These are phyloP conservation scores for Volucella bombylans DNA, from an alignment of 2,888 invertebrate genomes.

Conservation along the genomic window DNA sequence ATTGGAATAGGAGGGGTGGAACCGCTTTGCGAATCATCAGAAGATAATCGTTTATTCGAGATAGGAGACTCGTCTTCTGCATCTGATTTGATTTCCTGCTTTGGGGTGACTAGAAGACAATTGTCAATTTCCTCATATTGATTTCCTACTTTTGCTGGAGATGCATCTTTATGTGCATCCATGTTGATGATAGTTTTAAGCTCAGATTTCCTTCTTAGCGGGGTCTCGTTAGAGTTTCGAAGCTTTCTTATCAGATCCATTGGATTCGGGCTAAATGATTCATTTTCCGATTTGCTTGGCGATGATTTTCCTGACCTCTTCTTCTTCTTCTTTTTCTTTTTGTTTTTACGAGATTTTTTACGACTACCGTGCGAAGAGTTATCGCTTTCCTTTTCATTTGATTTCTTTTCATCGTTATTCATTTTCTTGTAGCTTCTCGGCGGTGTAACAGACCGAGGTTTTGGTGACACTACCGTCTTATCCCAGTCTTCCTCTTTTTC, in stretches of 20 bases:
- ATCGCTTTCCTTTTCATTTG: neutral
- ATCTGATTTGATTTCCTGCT: neutral
- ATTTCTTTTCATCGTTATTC: constrained; percentile 42
- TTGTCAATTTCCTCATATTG: constrained; percentile 2
- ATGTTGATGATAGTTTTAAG: constrained; percentile 64
- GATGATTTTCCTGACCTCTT: constrained; percentile 1
- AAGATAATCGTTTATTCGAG: constrained; percentile 24
- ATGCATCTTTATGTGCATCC: constrained; percentile 27
- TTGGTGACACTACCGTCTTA: constrained; percentile 6
- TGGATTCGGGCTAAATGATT: constrained; percentile 59
- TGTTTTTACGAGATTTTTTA: constrained; percentile 51
- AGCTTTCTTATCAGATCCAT: constrained; percentile 59
- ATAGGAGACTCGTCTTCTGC: neutral
- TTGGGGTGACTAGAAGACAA: neutral
- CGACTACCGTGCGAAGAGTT: neutral
- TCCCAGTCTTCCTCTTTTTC: constrained; percentile 43
- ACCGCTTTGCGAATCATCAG: constrained; percentile 49
- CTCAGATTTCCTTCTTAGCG: constrained; percentile 52
- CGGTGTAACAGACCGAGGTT: constrained; percentile 42
- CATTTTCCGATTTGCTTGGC: neutral
- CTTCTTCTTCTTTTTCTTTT: constrained; percentile 44
- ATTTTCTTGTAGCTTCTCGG: constrained; percentile 67
- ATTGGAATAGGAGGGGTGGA: constrained; percentile 62
- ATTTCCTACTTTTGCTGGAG: neutral
- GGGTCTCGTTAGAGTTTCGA: constrained; percentile 51